These are phyloP conservation scores for Enhydra lutris DNA, from an alignment of 2,113 vertebrate genomes.

Conservation along the genomic window DNA sequence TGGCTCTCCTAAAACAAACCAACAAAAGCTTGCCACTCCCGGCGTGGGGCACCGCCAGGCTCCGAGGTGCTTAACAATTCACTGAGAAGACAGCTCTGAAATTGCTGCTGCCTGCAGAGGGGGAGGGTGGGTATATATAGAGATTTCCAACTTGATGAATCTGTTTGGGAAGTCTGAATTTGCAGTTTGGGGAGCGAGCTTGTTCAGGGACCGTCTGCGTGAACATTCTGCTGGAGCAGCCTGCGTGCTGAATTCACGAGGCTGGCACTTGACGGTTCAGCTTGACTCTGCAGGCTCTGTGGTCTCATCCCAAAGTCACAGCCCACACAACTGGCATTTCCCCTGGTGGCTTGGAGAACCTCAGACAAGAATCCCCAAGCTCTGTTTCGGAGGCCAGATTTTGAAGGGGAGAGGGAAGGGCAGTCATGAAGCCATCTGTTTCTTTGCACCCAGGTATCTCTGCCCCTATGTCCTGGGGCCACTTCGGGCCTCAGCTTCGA, in stretches of 20 bases:
- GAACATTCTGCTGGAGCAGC: background rate
- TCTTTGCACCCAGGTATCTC: background rate
- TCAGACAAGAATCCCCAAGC: background rate
- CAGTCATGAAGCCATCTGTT: background rate
- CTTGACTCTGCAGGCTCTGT: slow-evolving; percentile 44
- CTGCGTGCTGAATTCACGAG: background rate
- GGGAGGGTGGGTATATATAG: background rate
- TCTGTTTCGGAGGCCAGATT: slow-evolving; percentile 5
- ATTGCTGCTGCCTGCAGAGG: background rate
- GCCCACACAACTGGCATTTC: slow-evolving; percentile 49
- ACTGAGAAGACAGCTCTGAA: background rate
- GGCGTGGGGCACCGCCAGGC: background rate
- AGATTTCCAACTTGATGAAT: slow-evolving; percentile 2
- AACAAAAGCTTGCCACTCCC: background rate
- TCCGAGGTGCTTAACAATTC: background rate
- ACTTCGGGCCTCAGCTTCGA: background rate
- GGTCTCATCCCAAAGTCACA: slow-evolving; percentile 35
- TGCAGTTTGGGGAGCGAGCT: background rate
- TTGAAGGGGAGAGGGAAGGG: background rate
- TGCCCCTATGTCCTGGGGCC: background rate
- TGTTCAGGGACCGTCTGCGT: background rate
- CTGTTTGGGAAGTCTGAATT: slow-evolving; percentile 11
- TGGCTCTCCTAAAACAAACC: slow-evolving; percentile 34
- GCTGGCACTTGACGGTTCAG: background rate
- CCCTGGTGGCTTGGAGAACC: background rate